Evolutionary conservation across 2,113 vertebrate genomes (phyloP).

Genomic region (Centropus bengalensis): DNA sequence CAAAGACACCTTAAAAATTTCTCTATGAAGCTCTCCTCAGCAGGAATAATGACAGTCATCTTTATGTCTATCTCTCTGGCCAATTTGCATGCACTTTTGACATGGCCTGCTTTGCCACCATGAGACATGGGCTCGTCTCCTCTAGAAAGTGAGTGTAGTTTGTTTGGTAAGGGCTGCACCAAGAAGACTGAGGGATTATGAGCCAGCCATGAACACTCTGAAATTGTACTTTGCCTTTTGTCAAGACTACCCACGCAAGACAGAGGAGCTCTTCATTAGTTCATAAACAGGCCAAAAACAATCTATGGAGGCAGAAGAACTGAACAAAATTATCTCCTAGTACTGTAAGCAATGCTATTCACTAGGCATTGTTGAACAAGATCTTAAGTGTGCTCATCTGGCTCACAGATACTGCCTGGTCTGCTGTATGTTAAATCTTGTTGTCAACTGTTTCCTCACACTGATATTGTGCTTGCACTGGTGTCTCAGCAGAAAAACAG

Average conservation of each 20-base stretch:
- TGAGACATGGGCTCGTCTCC: neutral
- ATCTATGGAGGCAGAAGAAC: neutral
- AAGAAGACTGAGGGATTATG: neutral
- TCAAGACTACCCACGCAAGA: neutral
- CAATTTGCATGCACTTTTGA: neutral
- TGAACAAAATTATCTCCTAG: neutral
- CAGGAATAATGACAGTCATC: neutral
- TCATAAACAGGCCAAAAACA: neutral
- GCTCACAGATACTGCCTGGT: neutral
- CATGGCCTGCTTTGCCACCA: neutral
- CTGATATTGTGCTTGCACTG: neutral
- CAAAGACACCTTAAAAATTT: neutral
- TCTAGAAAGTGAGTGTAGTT: fast-evolving
- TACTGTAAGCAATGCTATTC: neutral
- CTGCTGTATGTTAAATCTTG: neutral
- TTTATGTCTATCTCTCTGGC: neutral
- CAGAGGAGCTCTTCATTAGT: too few species aligned
- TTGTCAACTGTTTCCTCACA: neutral
- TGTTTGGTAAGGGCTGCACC: neutral
- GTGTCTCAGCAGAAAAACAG: neutral
- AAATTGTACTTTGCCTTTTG: neutral
- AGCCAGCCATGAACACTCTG: neutral
- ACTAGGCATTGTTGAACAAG: neutral
- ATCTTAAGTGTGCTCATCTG: neutral
- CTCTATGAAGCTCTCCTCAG: neutral